A percentile compares a stretch with the other conserved stretches of the same genome.
phyloP scores from a whole-genome alignment of 2,888 invertebrate species.

The Megaustenia siamemsis region DNA sequence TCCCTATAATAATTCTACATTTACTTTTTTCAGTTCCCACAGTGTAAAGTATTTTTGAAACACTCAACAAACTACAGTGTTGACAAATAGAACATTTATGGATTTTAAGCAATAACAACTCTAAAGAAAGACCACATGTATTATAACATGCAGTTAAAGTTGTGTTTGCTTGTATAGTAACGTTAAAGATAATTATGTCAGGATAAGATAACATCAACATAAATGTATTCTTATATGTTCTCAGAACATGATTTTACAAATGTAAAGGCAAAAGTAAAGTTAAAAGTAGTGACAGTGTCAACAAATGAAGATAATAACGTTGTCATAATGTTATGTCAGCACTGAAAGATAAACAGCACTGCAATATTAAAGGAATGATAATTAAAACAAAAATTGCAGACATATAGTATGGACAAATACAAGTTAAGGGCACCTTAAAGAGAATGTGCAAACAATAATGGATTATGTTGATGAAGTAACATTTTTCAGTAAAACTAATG shows the following conservation, averaged over 20 bases:
- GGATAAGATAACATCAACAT: not conserved
- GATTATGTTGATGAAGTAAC: not conserved
- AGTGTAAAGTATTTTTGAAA: no score
- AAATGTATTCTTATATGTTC: not conserved
- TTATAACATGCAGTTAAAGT: no score
- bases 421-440: not conserved
- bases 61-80: no score
- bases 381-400: not conserved
- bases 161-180: not conserved
- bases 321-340: not conserved
- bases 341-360: no score
- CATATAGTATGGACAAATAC: slow-evolving; percentile 2
- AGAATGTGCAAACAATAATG: slow-evolving; percentile 2
- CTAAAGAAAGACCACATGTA: no score
- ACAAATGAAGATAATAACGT: not conserved
- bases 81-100: no score
- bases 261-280: not conserved
- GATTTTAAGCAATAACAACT: no score
- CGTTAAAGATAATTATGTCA: not conserved
- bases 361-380: not conserved
- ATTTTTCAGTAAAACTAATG: not conserved
- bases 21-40: no score
- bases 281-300: not conserved
- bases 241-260: not conserved
- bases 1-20: no score